Conservation (phyloP, 2,113 vertebrate species). For the Macrotus californicus region DNA sequence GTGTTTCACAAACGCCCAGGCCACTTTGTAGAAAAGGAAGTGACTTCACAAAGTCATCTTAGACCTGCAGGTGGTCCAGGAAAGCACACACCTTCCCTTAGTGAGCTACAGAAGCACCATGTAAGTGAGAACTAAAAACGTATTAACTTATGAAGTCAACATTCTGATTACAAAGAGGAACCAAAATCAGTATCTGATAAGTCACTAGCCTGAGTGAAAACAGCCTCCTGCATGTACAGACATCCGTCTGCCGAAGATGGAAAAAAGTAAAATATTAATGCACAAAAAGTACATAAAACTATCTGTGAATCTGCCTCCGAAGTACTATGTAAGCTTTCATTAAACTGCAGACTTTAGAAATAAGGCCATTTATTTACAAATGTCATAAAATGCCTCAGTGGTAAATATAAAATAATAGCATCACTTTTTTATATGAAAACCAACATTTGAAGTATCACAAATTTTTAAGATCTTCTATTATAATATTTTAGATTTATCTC, state of each 20-base stretch:
- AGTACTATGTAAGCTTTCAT: not conserved
- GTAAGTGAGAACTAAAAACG: not conserved
- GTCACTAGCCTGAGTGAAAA: slow-evolving; percentile 10
- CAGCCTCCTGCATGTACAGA: not conserved
- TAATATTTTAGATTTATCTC: not conserved
- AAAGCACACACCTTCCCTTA: not conserved
- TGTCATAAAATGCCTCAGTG: not conserved
- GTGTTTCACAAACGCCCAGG: not conserved
- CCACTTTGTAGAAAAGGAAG: not conserved
- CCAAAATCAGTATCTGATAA: not conserved
- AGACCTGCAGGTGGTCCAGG: not conserved
- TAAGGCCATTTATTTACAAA: not conserved
- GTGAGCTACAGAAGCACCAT: not conserved
- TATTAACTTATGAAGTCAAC: not conserved
- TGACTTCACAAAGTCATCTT: not conserved
- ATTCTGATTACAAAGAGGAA: not conserved
- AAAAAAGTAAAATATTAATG: not conserved
- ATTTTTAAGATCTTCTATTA: not conserved
- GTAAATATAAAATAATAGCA: not conserved
- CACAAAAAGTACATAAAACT: not conserved
- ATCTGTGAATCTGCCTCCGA: not conserved
- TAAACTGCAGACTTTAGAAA: not conserved
- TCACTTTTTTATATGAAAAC: not conserved
- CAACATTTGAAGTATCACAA: not conserved
- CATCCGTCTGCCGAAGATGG: not conserved